These are phyloP conservation scores for Melanargia galathea DNA, from an alignment of 2,888 invertebrate species.

Conservation along the genomic window DNA sequence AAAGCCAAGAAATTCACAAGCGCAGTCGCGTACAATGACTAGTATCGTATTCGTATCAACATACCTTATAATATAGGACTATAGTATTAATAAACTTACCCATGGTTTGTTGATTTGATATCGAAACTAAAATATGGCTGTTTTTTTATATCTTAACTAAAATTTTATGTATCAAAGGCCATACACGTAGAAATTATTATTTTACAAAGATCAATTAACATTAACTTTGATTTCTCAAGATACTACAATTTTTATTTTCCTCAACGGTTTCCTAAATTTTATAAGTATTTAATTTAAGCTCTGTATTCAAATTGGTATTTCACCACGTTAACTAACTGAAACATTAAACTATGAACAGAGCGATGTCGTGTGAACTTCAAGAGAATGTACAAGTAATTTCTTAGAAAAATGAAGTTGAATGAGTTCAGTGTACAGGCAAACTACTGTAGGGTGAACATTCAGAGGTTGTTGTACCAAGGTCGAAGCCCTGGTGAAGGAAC, in stretches of 20 bases:
- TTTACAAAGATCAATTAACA: not conserved
- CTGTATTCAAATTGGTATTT: too few species aligned
- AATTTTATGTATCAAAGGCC: not conserved
- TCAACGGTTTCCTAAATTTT: not conserved
- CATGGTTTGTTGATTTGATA: not conserved
- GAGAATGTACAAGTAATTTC: slow-evolving; percentile 23
- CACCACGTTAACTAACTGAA: slow-evolving; percentile 4
- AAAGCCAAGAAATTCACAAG: not conserved
- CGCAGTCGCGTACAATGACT: not conserved
- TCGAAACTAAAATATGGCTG: not conserved
- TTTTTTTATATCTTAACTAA: too few species aligned
- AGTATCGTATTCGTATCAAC: too few species aligned
- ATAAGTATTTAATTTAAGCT: slow-evolving; percentile 4
- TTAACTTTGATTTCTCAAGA: not conserved
- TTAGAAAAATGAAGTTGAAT: slow-evolving; percentile 27
- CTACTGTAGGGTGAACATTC: slow-evolving; percentile 53
- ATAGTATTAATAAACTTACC: not conserved
- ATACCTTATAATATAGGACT: too few species aligned
- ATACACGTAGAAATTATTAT: not conserved
- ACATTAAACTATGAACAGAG: slow-evolving; percentile 12
- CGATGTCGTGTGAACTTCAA: slow-evolving; percentile 17
- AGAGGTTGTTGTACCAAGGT: slow-evolving; percentile 61
- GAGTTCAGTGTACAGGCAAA: slow-evolving; percentile 48
- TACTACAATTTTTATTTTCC: not conserved
- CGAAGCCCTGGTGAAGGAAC: slow-evolving; percentile 54